Base-by-base conservation (phyloP, 2,888 invertebrate genomes). In the Tetropium fuscum region DNA sequence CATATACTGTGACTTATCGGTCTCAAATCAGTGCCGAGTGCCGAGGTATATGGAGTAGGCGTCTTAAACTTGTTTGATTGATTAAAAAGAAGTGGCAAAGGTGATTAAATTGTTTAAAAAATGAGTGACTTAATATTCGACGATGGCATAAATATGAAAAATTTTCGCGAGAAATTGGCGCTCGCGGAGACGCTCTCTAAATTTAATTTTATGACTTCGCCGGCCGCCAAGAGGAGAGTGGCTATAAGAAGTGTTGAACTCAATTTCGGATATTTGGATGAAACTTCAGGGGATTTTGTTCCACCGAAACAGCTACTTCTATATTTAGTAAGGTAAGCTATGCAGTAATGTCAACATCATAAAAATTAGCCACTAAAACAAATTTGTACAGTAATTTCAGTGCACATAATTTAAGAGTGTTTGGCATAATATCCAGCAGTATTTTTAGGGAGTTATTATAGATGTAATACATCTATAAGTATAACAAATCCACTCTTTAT, bases 321-420 rank as follows among this genome's bases (percentile, higher is more conserved):
- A 64, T 88, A 87, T 79, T 83, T 89, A 71, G 88, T 88, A 76
- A 87, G 88, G 88, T 88, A 44, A 44, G n/a, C n/a, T n/a, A n/a
- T n/a, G n/a, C n/a, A n/a, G n/a, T n/a, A n/a, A n/a, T n/a, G n/a
- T n/a, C n/a, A n/a, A n/a, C n/a, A n/a, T n/a, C n/a, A n/a, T n/a
- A n/a, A n/a, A n/a, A n/a, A n/a, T n/a, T n/a, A n/a, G n/a, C n/a
- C n/a, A n/a, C n/a, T n/a, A n/a, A n/a, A n/a, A n/a, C n/a, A n/a
- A n/a, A n/a, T n/a, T n/a, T n/a, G n/a, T n/a, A n/a, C n/a, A n/a
- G n/a, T n/a, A n/a, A n/a, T n/a, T n/a, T n/a, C n/a, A n/a, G n/a
- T n/a, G n/a, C n/a, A n/a, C n/a, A n/a, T n/a, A n/a, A n/a, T n/a
- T n/a, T n/a, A n/a, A n/a, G n/a, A n/a, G n/a, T n/a, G n/a, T n/a